These are phyloP conservation scores for Aurelia sp. DNA, from an alignment of 30 jellyfish, hydroid and myxozoan species.

Conservation along the genomic window DNA sequence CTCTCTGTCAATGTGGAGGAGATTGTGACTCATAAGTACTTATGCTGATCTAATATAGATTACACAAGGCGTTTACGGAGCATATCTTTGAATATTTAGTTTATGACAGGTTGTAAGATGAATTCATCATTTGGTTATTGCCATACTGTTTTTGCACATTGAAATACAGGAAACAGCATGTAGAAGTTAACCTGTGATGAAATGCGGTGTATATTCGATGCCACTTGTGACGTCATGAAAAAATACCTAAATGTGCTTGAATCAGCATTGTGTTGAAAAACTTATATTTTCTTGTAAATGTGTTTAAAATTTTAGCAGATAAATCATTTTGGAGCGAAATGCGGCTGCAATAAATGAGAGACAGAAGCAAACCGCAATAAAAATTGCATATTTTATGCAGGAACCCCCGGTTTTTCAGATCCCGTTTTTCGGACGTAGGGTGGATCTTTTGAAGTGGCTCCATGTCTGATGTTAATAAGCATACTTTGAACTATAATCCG, in stretches of 20 bases:
- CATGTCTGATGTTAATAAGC: slow-evolving; percentile 2
- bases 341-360: background rate
- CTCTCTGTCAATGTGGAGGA: slow-evolving; percentile 32
- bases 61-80: background rate
- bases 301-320: background rate
- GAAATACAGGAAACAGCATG: background rate
- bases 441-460: background rate
- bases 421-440: background rate
- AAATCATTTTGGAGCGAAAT: background rate
- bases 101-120: too few relatives aligned
- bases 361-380: background rate
- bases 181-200: background rate
- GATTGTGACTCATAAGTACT: slow-evolving; percentile 4
- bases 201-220: background rate
- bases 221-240: background rate
- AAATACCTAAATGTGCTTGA: too few relatives aligned
- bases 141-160: too few relatives aligned
- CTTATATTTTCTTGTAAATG: slow-evolving; percentile 12
- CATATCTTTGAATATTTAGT: too few relatives aligned
- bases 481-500: too few relatives aligned
- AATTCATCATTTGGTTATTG: too few relatives aligned
- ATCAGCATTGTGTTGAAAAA: too few relatives aligned
- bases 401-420: slow-evolving; percentile 27
- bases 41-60: background rate
- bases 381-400: background rate